Base-by-base conservation (phyloP, 2,797 vertebrate genomes). In the Sorex maritimensis region DNA sequence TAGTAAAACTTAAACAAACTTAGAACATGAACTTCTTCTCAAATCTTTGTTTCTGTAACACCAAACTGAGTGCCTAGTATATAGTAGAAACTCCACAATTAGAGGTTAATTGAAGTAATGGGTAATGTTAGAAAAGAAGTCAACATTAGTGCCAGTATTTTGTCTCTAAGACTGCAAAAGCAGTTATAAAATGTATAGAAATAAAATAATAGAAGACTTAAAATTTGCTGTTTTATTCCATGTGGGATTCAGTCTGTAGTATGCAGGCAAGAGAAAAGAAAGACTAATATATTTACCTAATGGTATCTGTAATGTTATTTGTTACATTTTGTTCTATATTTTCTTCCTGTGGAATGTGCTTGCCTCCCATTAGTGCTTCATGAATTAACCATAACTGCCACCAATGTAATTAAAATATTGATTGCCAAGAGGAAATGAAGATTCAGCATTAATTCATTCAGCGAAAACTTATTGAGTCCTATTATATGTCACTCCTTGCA, bases 401-500 rank as follows among this genome's bases (percentile, higher is more conserved):
- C 86, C 95, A 52, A 7, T 77, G 93, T 94, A 97, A 97, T 97
- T 98, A 97, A 97, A 97, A 98, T 97, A 95, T 95, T 58, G 77
- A 98, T 95, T 95, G 90, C 91, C 65, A 34, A 52, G 55, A 95
- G 81, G 86, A 96, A 96, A 77, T 88, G 58, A 95, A 82, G 90
- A 96, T 93, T 96, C 84, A 93, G 93, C 86, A 86, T 95, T 95
- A 96, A 96, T 95, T 92, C 88, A 95, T 94, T 95, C 81, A 92
- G 84, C 84, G 94, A 92, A 95, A 95, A 75, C 80, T 68, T 92
- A 96, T 52, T 72, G 92, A 93, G 88, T 46, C 74, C 77, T 86
- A 77, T 86, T 94, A 75, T 86, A 74, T 75, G 28, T 52, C 61
- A 81, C 94, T 78, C 61, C 65, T 87, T 92, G 71, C 28, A 92